A percentile compares a stretch with the other conserved stretches of the same genome.
Evolutionary conservation across 2,888 invertebrate genomes (phyloP).

Genomic region (Drosophila neotestacea): DNA sequence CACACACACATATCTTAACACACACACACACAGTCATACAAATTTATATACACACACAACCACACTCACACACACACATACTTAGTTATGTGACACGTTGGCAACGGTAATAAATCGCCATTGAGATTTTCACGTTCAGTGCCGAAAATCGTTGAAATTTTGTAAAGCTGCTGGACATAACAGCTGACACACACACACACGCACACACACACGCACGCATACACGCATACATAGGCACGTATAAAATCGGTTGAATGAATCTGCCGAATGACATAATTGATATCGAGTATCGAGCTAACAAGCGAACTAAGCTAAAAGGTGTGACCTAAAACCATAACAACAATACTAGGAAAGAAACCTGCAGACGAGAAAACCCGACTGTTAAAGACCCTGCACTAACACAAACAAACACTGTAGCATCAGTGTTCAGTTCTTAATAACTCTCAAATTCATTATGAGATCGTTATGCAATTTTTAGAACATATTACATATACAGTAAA

Average conservation of each 20-base stretch:
- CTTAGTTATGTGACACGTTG: slow-evolving; percentile 38
- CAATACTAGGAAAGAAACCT: background rate
- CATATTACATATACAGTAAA: no score
- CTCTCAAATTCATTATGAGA: no score
- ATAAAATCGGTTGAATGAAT: slow-evolving; percentile 10
- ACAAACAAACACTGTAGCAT: background rate
- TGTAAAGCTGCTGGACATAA: slow-evolving; percentile 20
- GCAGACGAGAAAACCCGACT: no score
- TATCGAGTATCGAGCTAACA: slow-evolving; percentile 35
- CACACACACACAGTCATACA: slow-evolving; percentile 6
- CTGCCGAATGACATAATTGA: slow-evolving; percentile 36
- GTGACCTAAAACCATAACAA: slow-evolving; percentile 9
- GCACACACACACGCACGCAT: background rate
- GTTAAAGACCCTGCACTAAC: background rate
- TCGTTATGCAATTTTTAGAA: no score
- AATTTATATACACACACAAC: slow-evolving; percentile 3
- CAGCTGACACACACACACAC: slow-evolving; percentile 29
- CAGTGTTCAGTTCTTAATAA: no score
- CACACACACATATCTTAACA: slow-evolving; percentile 16
- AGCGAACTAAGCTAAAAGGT: slow-evolving; percentile 17
- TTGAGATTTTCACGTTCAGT: slow-evolving; percentile 63
- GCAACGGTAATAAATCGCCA: slow-evolving; percentile 69
- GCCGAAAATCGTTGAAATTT: slow-evolving; percentile 34
- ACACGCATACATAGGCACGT: background rate
- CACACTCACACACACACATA: background rate